Base-by-base conservation (phyloP, 2,113 vertebrate genomes). In the Periophthalmus modestus region DNA sequence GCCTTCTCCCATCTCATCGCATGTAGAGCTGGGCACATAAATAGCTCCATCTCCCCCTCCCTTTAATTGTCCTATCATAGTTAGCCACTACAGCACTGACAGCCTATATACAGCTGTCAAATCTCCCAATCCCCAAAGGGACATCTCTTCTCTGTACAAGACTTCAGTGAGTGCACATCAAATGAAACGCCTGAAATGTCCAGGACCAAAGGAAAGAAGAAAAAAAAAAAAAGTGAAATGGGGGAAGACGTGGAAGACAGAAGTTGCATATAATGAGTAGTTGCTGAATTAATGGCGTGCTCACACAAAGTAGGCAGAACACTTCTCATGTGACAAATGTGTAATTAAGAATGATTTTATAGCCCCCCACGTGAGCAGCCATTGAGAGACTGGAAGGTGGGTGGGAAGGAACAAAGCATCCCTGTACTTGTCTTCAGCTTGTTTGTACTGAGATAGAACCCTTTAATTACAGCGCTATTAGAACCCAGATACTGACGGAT, bases 331-430 rank as follows among this genome's bases (percentile, higher is more conserved):
- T 94, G 93, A 93, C 91, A 93, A 94, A 92, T 92, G 86, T 90
- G 90, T 93, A 93, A 93, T 94, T 94, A 93, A 91, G 88, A 91
- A 90, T 89, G 88, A 90, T 93, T 93, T 93, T 90, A 89, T 85
- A 83, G 67, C 72, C 69, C 80, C 65, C 72, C 24, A 70, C 54
- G 48, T 66, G 79, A 62, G 71, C 66, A 79, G 39, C 28, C 65
- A 69, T 70, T 83, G 80, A 89, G 88, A 85, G 85, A 89, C 82
- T 72, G 69, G 83, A 62, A 86, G 87, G 83, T 89, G 79, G 75
- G 89, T 77, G 82, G 55, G 78, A 83, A 81, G 74, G 78, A 88
- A 91, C 83, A 91, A 92, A 90, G 83, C 81, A 73, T 78, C 73
- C 85, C 82, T 73, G 77, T 74, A 71, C 62, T 65, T 81, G n/a